Conservation (phyloP, 2,888 invertebrate species). For the Coecobrya sp. region DNA sequence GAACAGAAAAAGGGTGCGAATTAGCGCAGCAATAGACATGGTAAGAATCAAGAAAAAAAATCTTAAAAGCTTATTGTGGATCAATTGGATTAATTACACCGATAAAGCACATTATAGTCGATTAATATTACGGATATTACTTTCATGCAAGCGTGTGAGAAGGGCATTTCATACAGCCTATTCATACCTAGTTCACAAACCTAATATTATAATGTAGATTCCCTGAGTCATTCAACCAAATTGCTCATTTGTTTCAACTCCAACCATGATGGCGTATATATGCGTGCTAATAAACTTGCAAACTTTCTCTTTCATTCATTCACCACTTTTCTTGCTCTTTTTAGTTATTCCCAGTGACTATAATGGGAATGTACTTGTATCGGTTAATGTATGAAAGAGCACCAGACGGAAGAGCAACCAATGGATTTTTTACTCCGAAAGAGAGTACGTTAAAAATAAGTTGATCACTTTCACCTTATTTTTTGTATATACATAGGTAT, state of each 20-base stretch:
- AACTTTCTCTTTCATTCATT: constrained; percentile 14
- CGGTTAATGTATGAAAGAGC: constrained; percentile 73
- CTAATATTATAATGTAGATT: background rate
- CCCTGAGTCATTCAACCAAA: background rate
- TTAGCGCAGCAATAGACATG: constrained; percentile 77
- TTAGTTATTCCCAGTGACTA: constrained; percentile 68
- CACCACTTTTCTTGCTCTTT: background rate
- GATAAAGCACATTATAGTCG: background rate
- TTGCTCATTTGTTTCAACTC: background rate
- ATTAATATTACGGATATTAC: background rate
- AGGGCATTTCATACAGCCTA: background rate
- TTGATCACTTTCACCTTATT: background rate
- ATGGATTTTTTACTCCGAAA: constrained; percentile 75
- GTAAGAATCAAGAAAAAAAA: constrained; percentile 42
- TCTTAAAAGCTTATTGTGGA: background rate
- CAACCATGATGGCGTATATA: background rate
- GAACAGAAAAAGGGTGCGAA: constrained; percentile 73
- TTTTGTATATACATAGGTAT: too few species aligned
- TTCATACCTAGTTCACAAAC: too few species aligned
- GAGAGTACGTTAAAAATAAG: constrained; percentile 65
- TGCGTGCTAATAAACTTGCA: too few species aligned
- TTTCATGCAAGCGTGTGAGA: constrained; percentile 1
- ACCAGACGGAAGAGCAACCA: constrained; percentile 52
- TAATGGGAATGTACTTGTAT: constrained; percentile 72
- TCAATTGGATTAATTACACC: background rate